These are phyloP conservation scores for Drosophila mayri DNA, from an alignment of 1,140 invertebrate species.

Conservation along the genomic window DNA sequence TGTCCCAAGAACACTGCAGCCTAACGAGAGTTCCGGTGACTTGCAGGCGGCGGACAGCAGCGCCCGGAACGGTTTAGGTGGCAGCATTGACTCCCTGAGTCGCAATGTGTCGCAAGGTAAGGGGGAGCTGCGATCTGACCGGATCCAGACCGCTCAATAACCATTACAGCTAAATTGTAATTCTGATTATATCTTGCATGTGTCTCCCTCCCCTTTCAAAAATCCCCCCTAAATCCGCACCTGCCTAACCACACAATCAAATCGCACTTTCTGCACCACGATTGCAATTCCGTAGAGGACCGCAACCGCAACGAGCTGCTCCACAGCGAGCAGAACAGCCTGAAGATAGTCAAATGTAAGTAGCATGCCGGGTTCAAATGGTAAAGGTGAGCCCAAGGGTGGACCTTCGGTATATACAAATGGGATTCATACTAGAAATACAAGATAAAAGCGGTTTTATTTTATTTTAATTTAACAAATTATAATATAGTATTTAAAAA, in stretches of 20 bases:
- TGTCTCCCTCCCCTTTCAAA: not conserved
- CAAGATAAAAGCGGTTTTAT: not conserved
- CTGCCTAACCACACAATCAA: conserved; percentile 45
- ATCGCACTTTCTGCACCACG: conserved; percentile 57
- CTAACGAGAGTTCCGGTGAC: conserved; percentile 82
- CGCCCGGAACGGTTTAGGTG: conserved; percentile 68
- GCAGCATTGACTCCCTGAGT: conserved; percentile 82
- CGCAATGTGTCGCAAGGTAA: conserved; percentile 83
- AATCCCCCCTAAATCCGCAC: conserved; percentile 34
- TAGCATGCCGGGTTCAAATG: conserved; percentile 35
- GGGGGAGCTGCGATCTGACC: not conserved
- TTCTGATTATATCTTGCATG: conserved; percentile 55
- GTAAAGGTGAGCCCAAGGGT: not conserved
- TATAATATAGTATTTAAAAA: no score
- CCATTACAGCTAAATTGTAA: not conserved
- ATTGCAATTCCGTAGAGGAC: conserved; percentile 61
- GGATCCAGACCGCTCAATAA: not conserved
- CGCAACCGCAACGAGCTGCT: conserved; percentile 52
- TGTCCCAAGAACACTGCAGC: conserved; percentile 75
- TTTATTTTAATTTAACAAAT: no score
- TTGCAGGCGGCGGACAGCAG: conserved; percentile 69
- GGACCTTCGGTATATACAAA: conserved; percentile 7
- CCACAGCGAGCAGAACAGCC: conserved; percentile 50
- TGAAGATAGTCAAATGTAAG: conserved; percentile 80
- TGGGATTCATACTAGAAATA: not conserved